A percentile compares a stretch with the other conserved stretches of the same genome.
phyloP scores from a whole-genome alignment of 2,888 invertebrate genomes.

The Plusia festucae region DNA sequence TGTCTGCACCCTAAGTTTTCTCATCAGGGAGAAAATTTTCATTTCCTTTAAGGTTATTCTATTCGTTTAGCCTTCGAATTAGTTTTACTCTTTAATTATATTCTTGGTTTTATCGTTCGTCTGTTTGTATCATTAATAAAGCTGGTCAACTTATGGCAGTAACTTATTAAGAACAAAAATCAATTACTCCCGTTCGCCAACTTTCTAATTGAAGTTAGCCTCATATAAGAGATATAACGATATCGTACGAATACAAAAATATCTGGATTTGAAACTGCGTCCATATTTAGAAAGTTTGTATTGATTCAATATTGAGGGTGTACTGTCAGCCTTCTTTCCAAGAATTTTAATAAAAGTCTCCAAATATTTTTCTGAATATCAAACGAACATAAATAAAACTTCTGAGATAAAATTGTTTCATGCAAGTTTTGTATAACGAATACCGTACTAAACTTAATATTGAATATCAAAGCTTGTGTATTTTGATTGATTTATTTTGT shows the following conservation, averaged over 20 bases:
- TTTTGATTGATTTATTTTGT: background rate
- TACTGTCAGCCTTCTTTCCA: conserved; percentile 30
- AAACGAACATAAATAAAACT: conserved; percentile 27
- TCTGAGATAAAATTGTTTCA: conserved; percentile 12
- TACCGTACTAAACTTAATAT: background rate
- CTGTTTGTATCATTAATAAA: conserved; percentile 70
- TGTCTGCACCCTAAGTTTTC: conserved; percentile 68
- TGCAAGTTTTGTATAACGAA: background rate
- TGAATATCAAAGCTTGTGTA: background rate
- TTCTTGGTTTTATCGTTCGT: conserved; percentile 61
- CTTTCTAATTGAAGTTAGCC: conserved; percentile 38
- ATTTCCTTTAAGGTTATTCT: conserved; percentile 67
- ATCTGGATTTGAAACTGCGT: conserved; percentile 38
- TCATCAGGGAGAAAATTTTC: conserved; percentile 69
- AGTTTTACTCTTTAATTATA: conserved; percentile 61
- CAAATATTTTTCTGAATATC: conserved; percentile 39
- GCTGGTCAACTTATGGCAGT: conserved; percentile 60
- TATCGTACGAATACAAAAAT: conserved; percentile 12
- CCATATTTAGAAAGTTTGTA: conserved; percentile 55
- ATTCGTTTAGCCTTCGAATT: conserved; percentile 57
- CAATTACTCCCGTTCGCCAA: conserved; percentile 56
- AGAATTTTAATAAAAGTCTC: conserved; percentile 58
- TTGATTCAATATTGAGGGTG: conserved; percentile 47
- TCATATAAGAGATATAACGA: conserved; percentile 14
- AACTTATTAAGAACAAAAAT: conserved; percentile 62